Percentiles rank a stretch among this genome's conserved stretches.
phyloP scores from a whole-genome alignment of 2,113 vertebrate species.

The Callipepla californica region DNA sequence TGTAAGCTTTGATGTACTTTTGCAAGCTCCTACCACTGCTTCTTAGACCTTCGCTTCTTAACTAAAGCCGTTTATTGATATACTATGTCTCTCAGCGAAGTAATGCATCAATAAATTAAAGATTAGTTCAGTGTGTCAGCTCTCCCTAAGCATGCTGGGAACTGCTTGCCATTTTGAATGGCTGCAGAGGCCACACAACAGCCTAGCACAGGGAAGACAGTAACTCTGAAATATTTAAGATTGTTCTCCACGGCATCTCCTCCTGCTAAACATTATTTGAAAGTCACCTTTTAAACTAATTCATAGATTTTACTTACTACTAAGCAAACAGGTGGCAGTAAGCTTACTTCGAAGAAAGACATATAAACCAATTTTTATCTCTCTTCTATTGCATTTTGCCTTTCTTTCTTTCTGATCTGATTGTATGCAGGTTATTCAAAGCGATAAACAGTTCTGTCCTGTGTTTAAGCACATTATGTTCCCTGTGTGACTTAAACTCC shows the following conservation, averaged over 20 bases:
- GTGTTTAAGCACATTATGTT: not conserved
- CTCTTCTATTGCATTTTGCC: not conserved
- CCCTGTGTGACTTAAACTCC: not conserved
- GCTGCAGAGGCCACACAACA: slow-evolving; percentile 44
- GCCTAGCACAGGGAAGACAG: not conserved
- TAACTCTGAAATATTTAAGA: slow-evolving; percentile 35
- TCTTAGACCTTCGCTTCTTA: slow-evolving; percentile 77
- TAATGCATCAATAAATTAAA: slow-evolving; percentile 78
- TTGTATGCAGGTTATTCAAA: slow-evolving; percentile 11
- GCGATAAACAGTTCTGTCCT: slow-evolving; percentile 12
- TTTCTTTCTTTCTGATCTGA: slow-evolving; percentile 10
- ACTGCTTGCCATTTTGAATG: slow-evolving; percentile 44
- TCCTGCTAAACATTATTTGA: slow-evolving; percentile 28
- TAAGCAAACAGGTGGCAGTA: slow-evolving; percentile 15
- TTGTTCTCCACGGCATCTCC: not conserved
- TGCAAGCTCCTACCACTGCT: slow-evolving; percentile 53
- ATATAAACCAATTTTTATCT: not conserved
- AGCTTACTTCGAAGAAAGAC: not conserved
- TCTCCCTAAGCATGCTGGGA: slow-evolving; percentile 68
- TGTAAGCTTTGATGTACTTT: slow-evolving; percentile 65
- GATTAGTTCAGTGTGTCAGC: slow-evolving; percentile 74
- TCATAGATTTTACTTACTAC: not conserved
- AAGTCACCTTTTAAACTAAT: slow-evolving; percentile 55
- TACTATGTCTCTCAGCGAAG: slow-evolving; percentile 67
- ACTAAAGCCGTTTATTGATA: slow-evolving; percentile 78